Evolutionary conservation across 2,888 invertebrate species (phyloP), one percentile per base, ranked within the genome.

Genomic region (Dinocampus coccinellae): DNA sequence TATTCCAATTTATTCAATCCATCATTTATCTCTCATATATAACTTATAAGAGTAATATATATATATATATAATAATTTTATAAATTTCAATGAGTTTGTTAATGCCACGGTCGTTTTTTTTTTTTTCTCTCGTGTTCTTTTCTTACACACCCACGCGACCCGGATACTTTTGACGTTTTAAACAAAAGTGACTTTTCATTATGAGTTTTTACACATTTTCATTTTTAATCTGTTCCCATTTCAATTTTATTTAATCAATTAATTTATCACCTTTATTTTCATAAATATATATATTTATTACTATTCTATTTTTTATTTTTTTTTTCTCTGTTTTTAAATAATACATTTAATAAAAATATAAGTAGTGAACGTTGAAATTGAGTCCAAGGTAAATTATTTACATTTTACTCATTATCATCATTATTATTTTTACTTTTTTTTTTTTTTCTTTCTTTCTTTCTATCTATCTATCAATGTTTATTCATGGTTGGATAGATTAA

Each of bases 111-210:
- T 3, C 16, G 16, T 7, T 16, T 47, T 47, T 42, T n/a, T 13
- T 42, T 42, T 16, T 47, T n/a, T n/a, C n/a, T n/a, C n/a, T n/a
- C n/a, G n/a, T n/a, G n/a, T 39, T 4, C 39, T 39, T 39, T 36
- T 9, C 13, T 33, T 52, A 62, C 60, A 16, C 77, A 75, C 77
- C 81, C 79, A 81, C 80, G 77, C 77, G 58, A 34, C 16, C 58
- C 72, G 70, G 67, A 70, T 66, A 74, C 76, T 75, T 81, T 82
- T 82, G 82, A 82, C 82, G 81, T 80, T 80, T 81, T 80, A 73
- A 47, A 70, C 74, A 72, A 70, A 58, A 65, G 60, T 75, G 76
- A 74, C 72, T 77, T 74, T 66, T 73, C 26, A 53, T n/a, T 39
- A 33, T 29, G 10, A 47, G 22, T 60, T 55, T 60, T n/a, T 47